phyloP scores from a whole-genome alignment of 2,888 invertebrate genomes.

The Tachina lurida region DNA sequence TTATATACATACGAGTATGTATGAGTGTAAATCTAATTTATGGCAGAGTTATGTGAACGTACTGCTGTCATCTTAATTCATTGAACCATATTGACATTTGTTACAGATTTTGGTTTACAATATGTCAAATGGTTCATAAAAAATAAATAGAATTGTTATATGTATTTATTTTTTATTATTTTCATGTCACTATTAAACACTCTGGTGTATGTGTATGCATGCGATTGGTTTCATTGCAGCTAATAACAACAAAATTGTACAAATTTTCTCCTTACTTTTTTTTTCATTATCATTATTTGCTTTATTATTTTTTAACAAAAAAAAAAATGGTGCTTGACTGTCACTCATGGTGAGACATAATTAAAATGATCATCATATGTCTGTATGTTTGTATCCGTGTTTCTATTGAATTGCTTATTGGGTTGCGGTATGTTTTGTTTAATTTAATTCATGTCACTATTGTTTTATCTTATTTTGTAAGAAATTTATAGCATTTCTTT shows the following conservation, averaged over 20 bases:
- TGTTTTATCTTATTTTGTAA: not conserved
- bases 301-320: constrained; percentile 11
- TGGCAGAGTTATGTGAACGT: not conserved
- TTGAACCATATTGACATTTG: constrained; percentile 62
- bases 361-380: constrained; percentile 48
- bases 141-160: constrained; percentile 36
- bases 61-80: constrained; percentile 42
- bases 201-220: constrained; percentile 2
- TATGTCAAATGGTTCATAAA: constrained; percentile 48
- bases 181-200: constrained; percentile 25
- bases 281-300: not conserved
- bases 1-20: too few relatives aligned
- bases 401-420: constrained; percentile 34
- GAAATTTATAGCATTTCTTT: constrained; percentile 10
- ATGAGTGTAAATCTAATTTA: not conserved
- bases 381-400: not conserved
- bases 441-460: constrained; percentile 9
- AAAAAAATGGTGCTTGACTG: constrained; percentile 40
- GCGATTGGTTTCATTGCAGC: constrained; percentile 27
- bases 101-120: constrained; percentile 55
- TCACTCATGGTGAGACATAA: constrained; percentile 64
- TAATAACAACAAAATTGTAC: constrained; percentile 53
- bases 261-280: constrained; percentile 46
- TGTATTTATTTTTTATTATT: constrained; percentile 29
- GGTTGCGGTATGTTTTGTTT: constrained; percentile 52